phyloP scores from a whole-genome alignment of 2,113 vertebrate genomes.

The Corynorhinus townsendii region DNA sequence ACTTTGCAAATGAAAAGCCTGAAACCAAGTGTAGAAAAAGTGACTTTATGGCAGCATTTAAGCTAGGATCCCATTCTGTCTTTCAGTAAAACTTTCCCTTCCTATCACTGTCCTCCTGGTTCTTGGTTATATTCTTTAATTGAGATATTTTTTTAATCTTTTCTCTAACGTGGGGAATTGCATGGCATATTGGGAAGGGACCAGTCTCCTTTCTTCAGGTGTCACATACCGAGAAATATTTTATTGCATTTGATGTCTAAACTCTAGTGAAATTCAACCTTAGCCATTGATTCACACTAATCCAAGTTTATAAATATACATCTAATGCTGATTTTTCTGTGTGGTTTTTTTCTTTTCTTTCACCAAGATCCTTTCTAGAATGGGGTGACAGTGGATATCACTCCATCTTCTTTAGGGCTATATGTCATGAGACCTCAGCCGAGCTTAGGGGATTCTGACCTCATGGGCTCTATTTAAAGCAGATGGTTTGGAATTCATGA shows the following conservation, averaged over 20 bases:
- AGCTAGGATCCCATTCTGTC: background rate
- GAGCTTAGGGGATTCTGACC: slow-evolving; percentile 44
- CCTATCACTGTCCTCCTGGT: background rate
- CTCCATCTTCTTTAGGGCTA: slow-evolving; percentile 19
- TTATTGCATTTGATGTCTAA: slow-evolving; percentile 45
- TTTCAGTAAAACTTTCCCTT: background rate
- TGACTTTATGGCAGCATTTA: background rate
- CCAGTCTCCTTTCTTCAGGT: slow-evolving; percentile 18
- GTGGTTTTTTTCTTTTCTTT: background rate
- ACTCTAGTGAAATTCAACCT: slow-evolving; percentile 58
- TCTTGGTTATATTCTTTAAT: background rate
- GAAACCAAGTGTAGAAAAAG: background rate
- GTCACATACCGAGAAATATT: slow-evolving; percentile 33
- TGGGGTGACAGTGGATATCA: slow-evolving; percentile 50
- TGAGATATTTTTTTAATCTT: slow-evolving; percentile 19
- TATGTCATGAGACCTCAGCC: slow-evolving; percentile 44
- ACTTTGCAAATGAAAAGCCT: background rate
- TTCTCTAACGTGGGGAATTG: background rate
- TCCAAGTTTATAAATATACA: slow-evolving; percentile 57
- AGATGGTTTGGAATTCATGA: slow-evolving; percentile 30
- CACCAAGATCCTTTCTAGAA: slow-evolving; percentile 46
- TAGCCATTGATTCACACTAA: slow-evolving; percentile 53
- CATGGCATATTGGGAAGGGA: background rate
- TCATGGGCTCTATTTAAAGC: slow-evolving; percentile 54
- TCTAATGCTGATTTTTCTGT: slow-evolving; percentile 54